Evolutionary conservation across 2,113 vertebrate genomes (phyloP).

Genomic region (Mus pahari): DNA sequence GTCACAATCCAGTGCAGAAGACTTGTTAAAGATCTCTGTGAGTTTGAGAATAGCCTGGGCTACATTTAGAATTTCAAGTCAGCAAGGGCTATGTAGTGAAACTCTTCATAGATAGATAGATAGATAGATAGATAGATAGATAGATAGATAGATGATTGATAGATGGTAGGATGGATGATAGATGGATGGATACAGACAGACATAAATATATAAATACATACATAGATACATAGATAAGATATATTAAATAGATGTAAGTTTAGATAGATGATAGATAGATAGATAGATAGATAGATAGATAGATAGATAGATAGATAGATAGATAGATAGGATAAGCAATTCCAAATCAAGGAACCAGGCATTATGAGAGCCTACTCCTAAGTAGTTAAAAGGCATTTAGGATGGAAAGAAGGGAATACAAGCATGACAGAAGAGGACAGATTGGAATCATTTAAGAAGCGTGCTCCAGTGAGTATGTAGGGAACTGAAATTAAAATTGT

Average conservation of each 20-base stretch:
- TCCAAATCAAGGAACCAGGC: not conserved
- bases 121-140: no score
- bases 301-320: not conserved
- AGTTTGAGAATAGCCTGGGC: not conserved
- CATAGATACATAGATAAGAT: no score
- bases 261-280: no score
- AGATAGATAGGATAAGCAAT: not conserved
- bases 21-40: not conserved
- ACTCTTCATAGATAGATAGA: not conserved
- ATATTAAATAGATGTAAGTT: no score
- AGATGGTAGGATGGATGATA: no score
- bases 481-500: not conserved
- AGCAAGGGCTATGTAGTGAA: not conserved
- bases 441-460: constrained; percentile 37
- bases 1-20: not conserved
- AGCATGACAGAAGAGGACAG: not conserved
- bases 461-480: not conserved
- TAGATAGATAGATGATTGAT: no score
- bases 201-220: no score
- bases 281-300: no score
- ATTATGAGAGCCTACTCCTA: not conserved
- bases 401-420: not conserved
- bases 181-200: no score
- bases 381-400: not conserved
- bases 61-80: not conserved